Conservation (phyloP, 1,140 invertebrate species). For the Plodia interpunctella region DNA sequence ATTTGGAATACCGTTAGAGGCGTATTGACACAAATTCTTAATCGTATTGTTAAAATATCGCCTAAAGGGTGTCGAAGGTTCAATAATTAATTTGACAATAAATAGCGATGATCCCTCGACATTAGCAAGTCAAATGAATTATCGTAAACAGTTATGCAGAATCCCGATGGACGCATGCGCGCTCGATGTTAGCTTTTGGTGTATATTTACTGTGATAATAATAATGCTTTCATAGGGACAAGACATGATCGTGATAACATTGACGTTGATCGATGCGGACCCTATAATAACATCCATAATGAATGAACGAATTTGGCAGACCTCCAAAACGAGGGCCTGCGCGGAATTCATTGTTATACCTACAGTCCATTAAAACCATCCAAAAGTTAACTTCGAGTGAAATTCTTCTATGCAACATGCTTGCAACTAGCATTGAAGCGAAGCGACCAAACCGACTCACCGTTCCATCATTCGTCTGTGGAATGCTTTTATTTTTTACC, state of each 20-base stretch:
- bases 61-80: constrained; percentile 58
- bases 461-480: constrained; percentile 62
- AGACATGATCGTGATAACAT: constrained; percentile 8
- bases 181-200: constrained; percentile 53
- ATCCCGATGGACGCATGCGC: constrained; percentile 30
- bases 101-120: constrained; percentile 53
- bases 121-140: constrained; percentile 74
- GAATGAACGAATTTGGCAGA: constrained; percentile 14
- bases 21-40: constrained; percentile 31
- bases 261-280: constrained; percentile 19
- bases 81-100: constrained; percentile 40
- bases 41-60: constrained; percentile 16
- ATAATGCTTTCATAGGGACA: constrained; percentile 16
- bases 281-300: constrained; percentile 11
- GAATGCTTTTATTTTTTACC: constrained; percentile 62
- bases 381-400: constrained; percentile 34
- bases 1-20: constrained; percentile 8
- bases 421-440: constrained; percentile 38
- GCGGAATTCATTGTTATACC: too few species aligned
- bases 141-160: constrained; percentile 48
- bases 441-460: constrained; percentile 57
- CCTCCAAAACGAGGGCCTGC: constrained; percentile 10
- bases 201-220: constrained; percentile 9
- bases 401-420: constrained; percentile 26
- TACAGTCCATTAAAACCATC: constrained; percentile 11